These are phyloP conservation scores for Botia almorhae DNA, from an alignment of 2,797 vertebrate species.

Conservation along the genomic window DNA sequence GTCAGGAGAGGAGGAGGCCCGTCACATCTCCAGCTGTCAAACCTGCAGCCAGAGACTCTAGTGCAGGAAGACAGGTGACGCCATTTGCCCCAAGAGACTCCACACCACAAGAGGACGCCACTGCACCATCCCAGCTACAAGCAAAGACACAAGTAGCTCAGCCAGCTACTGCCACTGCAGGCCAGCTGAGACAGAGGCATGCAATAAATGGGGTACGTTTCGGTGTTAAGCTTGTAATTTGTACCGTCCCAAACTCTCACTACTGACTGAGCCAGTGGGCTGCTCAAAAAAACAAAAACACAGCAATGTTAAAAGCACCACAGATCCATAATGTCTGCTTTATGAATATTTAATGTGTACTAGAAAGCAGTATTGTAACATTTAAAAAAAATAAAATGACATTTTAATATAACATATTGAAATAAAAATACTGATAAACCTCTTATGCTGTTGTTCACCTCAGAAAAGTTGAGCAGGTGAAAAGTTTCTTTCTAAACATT, in stretches of 20 bases:
- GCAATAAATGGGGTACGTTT: slow-evolving; percentile 57
- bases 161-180: slow-evolving; percentile 8
- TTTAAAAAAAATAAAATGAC: too few relatives aligned
- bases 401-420: too few relatives aligned
- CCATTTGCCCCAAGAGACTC: slow-evolving; percentile 67
- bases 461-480: too few relatives aligned
- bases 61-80: slow-evolving; percentile 63
- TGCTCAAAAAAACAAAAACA: background rate
- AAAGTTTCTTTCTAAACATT: too few relatives aligned
- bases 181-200: slow-evolving; percentile 26
- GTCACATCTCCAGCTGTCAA: slow-evolving; percentile 52
- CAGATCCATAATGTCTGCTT: background rate
- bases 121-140: slow-evolving; percentile 54
- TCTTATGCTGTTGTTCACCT: too few relatives aligned
- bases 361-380: too few relatives aligned
- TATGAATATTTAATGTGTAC: too few relatives aligned
- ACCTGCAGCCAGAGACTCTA: slow-evolving; percentile 58
- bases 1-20: slow-evolving; percentile 35
- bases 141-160: slow-evolving; percentile 41
- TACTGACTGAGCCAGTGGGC: too few relatives aligned
- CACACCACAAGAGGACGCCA: slow-evolving; percentile 60
- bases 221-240: background rate
- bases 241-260: too few relatives aligned
- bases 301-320: too few relatives aligned
- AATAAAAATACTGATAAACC: too few relatives aligned